These are phyloP conservation scores for Halcyon senegalensis DNA, from an alignment of 2,113 vertebrate species.

Conservation along the genomic window DNA sequence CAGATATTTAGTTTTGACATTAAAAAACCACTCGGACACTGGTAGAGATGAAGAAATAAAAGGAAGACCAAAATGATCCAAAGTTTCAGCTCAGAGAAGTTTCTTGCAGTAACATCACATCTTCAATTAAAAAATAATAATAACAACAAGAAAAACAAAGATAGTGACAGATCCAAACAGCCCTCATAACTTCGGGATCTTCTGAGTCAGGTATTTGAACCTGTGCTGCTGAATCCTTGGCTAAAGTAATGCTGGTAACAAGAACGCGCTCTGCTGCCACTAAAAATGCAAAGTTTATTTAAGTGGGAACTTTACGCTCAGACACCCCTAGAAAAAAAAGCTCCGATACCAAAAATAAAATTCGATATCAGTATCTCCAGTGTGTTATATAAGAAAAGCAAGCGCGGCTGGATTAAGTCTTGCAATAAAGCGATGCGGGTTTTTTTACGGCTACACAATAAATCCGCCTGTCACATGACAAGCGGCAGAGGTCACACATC, in stretches of 20 bases:
- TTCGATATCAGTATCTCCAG: rapidly evolving
- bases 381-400: not conserved
- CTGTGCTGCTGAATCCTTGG: not conserved
- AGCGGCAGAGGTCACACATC: not conserved
- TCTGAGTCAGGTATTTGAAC: rapidly evolving
- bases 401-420: not conserved
- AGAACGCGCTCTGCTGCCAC: not conserved
- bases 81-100: not conserved
- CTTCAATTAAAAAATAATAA: not conserved
- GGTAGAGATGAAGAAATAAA: not conserved
- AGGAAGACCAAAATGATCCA: not conserved
- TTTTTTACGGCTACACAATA: no score
- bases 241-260: rapidly evolving
- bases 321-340: no score
- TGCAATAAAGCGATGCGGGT: not conserved
- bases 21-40: not conserved
- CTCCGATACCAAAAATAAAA: rapidly evolving
- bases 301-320: rapidly evolving
- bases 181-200: not conserved
- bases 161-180: not conserved
- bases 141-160: no score
- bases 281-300: not conserved
- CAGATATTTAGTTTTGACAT: not conserved
- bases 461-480: not conserved
- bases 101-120: not conserved